phyloP scores from a whole-genome alignment of 1,140 invertebrate species.

The Macrosteles quadrilineatus region DNA sequence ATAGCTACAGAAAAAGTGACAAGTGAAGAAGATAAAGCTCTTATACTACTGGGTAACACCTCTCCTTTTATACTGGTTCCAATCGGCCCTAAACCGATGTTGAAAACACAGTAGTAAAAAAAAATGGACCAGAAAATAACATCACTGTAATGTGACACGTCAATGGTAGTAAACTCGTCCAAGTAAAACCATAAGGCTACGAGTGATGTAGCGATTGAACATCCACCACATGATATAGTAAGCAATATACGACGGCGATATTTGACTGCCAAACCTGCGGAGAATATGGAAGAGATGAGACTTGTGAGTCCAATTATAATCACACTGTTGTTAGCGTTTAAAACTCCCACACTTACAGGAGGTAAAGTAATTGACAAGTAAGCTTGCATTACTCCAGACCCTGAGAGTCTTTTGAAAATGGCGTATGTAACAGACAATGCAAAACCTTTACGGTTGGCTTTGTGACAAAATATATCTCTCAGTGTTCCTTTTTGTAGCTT shows the following conservation, averaged over 20 bases:
- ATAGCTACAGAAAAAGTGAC: constrained; percentile 33
- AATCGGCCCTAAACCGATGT: constrained; percentile 32
- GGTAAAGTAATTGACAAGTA: constrained; percentile 42
- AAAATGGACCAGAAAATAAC: constrained; percentile 30
- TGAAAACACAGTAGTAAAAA: constrained; percentile 29
- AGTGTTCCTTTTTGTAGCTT: constrained; percentile 35
- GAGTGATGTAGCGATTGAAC: constrained; percentile 26
- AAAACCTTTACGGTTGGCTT: constrained; percentile 36
- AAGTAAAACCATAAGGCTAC: constrained; percentile 38
- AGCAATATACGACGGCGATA: constrained; percentile 52
- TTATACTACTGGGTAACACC: constrained; percentile 33
- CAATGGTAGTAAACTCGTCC: not conserved
- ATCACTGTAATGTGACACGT: constrained; percentile 8
- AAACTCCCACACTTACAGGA: constrained; percentile 24
- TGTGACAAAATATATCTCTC: constrained; percentile 36
- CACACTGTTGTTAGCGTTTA: constrained; percentile 30
- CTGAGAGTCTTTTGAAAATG: constrained; percentile 38
- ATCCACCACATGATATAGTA: constrained; percentile 49
- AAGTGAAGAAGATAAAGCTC: constrained; percentile 31
- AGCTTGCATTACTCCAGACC: constrained; percentile 39
- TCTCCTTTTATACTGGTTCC: constrained; percentile 37
- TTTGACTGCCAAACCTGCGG: constrained; percentile 48
- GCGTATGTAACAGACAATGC: constrained; percentile 37
- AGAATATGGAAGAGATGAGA: constrained; percentile 40
- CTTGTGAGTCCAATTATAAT: constrained; percentile 33